Conservation (phyloP, 2,888 invertebrate genomes). For the Dendrolimus pini region DNA sequence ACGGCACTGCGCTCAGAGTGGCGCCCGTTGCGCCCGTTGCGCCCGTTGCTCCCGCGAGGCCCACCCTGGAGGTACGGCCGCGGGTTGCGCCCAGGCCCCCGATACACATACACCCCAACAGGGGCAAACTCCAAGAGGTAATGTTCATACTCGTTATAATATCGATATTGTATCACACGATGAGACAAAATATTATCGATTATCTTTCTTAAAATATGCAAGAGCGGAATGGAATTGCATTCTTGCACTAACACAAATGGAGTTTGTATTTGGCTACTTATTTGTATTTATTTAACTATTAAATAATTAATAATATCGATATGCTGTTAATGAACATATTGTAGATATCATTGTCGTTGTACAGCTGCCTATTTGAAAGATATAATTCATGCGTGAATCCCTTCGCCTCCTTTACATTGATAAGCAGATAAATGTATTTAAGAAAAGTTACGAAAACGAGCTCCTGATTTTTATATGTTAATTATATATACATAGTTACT, state of each 20-base stretch:
- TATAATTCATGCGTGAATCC: neutral
- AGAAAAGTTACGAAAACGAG: neutral
- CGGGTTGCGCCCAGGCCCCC: neutral
- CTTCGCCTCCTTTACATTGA: neutral
- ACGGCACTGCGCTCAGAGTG: conserved; percentile 29
- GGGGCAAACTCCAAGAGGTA: conserved; percentile 56
- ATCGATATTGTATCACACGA: conserved; percentile 48
- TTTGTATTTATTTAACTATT: neutral
- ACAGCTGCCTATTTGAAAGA: neutral
- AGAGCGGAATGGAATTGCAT: conserved; percentile 32
- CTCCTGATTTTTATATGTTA: too few relatives aligned
- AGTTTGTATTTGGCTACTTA: neutral
- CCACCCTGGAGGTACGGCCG: conserved; percentile 2
- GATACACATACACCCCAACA: conserved; percentile 26
- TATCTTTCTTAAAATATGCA: conserved; percentile 31
- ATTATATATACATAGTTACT: too few relatives aligned
- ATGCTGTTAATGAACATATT: neutral
- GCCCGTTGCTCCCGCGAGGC: conserved; percentile 19
- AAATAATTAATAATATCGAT: neutral
- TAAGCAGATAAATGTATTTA: neutral
- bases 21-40: conserved; percentile 26
- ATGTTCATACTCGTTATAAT: conserved; percentile 58
- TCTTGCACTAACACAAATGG: conserved; percentile 41
- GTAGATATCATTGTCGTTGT: neutral
- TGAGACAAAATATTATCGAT: conserved; percentile 38